Base-by-base conservation (phyloP, 2,113 vertebrate genomes). In the Nesospiza acunhae region DNA sequence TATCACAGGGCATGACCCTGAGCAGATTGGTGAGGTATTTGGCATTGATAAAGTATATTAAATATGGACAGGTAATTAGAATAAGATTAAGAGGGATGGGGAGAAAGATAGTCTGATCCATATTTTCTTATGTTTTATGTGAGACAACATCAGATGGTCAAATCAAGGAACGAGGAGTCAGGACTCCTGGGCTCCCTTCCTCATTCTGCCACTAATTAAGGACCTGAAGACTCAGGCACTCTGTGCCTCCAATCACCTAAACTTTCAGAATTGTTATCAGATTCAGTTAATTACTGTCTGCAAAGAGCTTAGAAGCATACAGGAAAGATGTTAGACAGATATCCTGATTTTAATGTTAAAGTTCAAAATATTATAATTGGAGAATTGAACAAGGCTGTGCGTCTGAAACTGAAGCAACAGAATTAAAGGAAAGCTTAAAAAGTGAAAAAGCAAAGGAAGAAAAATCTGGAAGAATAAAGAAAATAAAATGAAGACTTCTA, bases 271-370 rank as follows among this genome's bases (percentile, higher is more conserved):
- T 13, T 91, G 59, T 95, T 94, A 64, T 86, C 79, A 84, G 46
- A 35, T 85, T 93, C 60, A 58, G 42, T 94, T 97, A 96, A 93
- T 96, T 91, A 84, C 60, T 92, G 47, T 84, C 85, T 92, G 60
- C 47, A 84, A 93, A 92, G 24, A 35, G 68, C 47, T 84, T 77
- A 88, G 47, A 83, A 95, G 56, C 21, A 44, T 10, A 55, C 18
- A 22, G 35, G 47, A 83, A 84, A 92, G 21, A 86, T 42, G 33
- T 66, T 56, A 89, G 89, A 80, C 56, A 84, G 79, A 68, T 89
- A 92, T 21, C 18, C 18, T 72, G 31, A 37, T 78, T 93, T 80
- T 67, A 92, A 74, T 89, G 60, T 75, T 94, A 77, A 93, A 94
- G 93, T 92, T 94, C 93, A 95, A 93, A 92, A 58, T 70, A 81